Conservation (phyloP, 2,797 vertebrate genomes). For the Bucorvus abyssinicus region DNA sequence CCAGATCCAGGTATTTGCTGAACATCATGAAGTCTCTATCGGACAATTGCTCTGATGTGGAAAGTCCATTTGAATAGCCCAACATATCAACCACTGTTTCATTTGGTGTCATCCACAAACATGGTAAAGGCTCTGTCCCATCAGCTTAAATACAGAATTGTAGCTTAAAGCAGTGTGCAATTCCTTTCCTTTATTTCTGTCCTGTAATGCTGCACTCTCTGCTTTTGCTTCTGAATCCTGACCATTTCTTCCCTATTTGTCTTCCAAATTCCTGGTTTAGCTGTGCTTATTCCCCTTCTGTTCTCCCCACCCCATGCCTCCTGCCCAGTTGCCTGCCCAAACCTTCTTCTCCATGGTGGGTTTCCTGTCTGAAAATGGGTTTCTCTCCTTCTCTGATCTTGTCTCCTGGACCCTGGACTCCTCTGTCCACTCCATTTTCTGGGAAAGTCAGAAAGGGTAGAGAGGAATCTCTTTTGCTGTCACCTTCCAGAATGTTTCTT, state of each 20-base stretch:
- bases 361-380: not conserved
- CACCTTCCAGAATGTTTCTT: not conserved
- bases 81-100: not conserved
- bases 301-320: accelerated
- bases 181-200: not conserved
- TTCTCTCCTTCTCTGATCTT: not conserved
- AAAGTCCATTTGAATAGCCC: not conserved
- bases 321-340: not conserved
- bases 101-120: not conserved
- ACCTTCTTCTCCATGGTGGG: not conserved
- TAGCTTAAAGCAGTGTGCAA: not conserved
- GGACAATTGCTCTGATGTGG: not conserved
- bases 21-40: not conserved
- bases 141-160: not conserved
- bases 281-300: not conserved
- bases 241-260: not conserved
- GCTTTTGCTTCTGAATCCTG: not conserved
- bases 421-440: not conserved
- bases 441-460: not conserved
- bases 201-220: not conserved
- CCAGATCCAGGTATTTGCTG: not conserved
- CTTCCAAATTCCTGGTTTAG: not conserved
- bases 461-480: not conserved
- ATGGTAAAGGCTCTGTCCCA: not conserved
- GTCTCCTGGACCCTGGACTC: accelerated